These are phyloP conservation scores for human (Homo sapiens) DNA, from an alignment of 2,113 vertebrate genomes.

Conservation along the genomic window DNA sequence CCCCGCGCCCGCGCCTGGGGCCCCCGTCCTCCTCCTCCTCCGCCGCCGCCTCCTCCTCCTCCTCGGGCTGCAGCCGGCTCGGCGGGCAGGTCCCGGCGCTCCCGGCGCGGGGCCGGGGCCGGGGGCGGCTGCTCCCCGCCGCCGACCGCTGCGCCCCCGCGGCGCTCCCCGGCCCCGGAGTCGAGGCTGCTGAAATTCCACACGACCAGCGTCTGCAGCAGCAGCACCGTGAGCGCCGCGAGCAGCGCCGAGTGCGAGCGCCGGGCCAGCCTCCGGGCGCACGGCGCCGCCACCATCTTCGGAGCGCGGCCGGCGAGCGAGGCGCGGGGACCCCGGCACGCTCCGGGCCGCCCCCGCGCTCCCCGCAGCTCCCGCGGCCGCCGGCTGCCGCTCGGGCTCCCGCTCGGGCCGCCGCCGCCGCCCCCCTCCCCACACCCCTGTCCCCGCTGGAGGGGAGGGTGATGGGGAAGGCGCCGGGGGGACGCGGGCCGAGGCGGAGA, in stretches of 20 bases:
- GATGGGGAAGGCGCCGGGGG: background rate
- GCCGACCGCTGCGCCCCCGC: conserved; percentile 79
- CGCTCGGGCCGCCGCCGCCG: conserved; percentile 48
- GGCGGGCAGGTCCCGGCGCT: conserved; percentile 81
- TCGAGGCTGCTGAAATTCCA: conserved; percentile 97
- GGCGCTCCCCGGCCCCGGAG: conserved; percentile 88
- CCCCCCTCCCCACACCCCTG: background rate
- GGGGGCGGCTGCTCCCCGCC: conserved; percentile 77
- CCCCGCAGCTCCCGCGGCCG: conserved; percentile 32
- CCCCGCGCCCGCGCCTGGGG: conserved; percentile 61
- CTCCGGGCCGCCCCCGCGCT: conserved; percentile 61
- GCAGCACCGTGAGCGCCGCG: conserved; percentile 92
- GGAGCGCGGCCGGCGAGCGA: conserved; percentile 50
- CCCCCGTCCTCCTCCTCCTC: conserved; percentile 67
- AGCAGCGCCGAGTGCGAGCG: conserved; percentile 93
- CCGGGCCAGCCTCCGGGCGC: conserved; percentile 92
- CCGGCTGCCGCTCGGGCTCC: conserved; percentile 33
- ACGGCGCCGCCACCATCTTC: conserved; percentile 90
- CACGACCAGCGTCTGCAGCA: conserved; percentile 94
- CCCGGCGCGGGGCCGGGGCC: conserved; percentile 74
- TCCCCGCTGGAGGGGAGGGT: background rate
- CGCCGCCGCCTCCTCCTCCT: conserved; percentile 60
- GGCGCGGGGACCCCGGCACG: conserved; percentile 60
- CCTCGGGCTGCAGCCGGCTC: conserved; percentile 80
- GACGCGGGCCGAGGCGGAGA: background rate